Base-by-base conservation (phyloP, 1,140 invertebrate genomes). In the Ectropis grisescens region DNA sequence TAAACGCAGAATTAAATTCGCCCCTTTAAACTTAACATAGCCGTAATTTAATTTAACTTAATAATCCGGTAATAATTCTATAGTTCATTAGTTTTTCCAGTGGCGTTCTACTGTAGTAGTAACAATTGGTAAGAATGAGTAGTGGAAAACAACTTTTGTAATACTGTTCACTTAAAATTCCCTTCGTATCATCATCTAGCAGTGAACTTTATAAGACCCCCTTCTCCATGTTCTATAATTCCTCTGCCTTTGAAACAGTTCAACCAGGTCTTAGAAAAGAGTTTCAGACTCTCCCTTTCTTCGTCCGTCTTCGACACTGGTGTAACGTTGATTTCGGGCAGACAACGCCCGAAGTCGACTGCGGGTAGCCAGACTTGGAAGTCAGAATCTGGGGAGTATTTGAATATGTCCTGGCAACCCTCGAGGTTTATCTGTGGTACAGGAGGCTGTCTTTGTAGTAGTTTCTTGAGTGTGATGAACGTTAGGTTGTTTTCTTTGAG, bases 371-470 rank as follows among this genome's bases (percentile, higher is more conserved):
- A 82, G 2, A 75, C 79, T 29, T 71, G 66, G 19, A 82, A 74
- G 38, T 83, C 82, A 0, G 68, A 75, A 25, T 82, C 76, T 8
- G 71, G 68, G 2, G 75, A 71, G 32, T 81, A 79, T 65, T 82
- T 83, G 35, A 82, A 82, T 42, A 83, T 82, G 33, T 78, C 61
- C 27, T 67, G 54, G 52, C 82, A 83, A 14, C 78, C 78, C 33
- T 81, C 62, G 1, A 83, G 57, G 36, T 81, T 66, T 4, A 83
- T 74, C 37, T 76, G 64, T 2, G 67, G 68, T 6, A 82, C 71
- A n/a, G 75, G 68, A 1, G 76, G 75, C 45, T 68, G 66, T 10
- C 79, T 33, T 43, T 80, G 76, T 8, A 83, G 47, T 16, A 83
- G 36, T 49, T 82, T 82, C 47, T 82, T 83, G n/a, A 83, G 36